These are phyloP conservation scores for Plebejus argus DNA, from an alignment of 2,888 invertebrate genomes.

Conservation along the genomic window DNA sequence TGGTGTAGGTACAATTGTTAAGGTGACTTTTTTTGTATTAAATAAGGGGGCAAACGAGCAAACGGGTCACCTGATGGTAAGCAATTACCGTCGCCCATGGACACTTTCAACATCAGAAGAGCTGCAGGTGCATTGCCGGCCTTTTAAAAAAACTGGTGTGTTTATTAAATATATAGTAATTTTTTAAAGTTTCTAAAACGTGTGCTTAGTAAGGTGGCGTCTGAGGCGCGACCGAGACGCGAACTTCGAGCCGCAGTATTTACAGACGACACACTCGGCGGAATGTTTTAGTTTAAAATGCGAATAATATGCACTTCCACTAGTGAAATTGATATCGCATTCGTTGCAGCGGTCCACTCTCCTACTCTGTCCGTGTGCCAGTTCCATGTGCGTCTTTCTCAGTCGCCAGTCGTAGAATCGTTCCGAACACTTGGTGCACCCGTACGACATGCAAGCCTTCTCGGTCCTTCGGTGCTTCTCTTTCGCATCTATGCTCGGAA, in stretches of 20 bases:
- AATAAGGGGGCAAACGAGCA: no score
- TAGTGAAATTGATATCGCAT: conserved; percentile 61
- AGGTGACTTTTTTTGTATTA: no score
- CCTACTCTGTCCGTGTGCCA: conserved; percentile 59
- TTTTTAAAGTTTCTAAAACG: conserved; percentile 15
- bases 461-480: conserved; percentile 63
- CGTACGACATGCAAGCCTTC: conserved; percentile 69
- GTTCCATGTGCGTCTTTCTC: conserved; percentile 65
- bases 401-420: conserved; percentile 64
- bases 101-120: no score
- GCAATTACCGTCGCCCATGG: no score
- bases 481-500: conserved; percentile 69
- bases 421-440: conserved; percentile 65
- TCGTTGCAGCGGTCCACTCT: conserved; percentile 59
- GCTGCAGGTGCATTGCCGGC: no score
- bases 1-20: no score
- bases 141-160: no score
- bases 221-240: conserved; percentile 61
- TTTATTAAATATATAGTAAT: neutral
- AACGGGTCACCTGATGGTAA: no score
- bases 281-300: conserved; percentile 69
- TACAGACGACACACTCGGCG: conserved; percentile 62
- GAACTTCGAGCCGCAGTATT: conserved; percentile 69
- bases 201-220: conserved; percentile 63
- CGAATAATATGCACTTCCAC: conserved; percentile 62